These are phyloP conservation scores for Acanthis flammea DNA, from an alignment of 2,797 vertebrate genomes.

Conservation along the genomic window DNA sequence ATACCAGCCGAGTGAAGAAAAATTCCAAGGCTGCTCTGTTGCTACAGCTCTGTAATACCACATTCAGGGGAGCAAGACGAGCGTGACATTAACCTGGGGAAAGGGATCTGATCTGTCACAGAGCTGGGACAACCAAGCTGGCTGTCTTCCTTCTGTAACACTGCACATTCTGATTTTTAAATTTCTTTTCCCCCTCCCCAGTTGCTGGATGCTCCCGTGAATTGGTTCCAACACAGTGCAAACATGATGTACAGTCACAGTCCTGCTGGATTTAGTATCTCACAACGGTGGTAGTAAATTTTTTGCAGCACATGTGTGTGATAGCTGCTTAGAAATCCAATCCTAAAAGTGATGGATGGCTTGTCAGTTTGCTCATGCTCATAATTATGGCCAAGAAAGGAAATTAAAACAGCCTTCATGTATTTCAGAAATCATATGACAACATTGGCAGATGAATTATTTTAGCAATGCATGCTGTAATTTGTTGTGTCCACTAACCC, in stretches of 20 bases:
- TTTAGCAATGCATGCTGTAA: neutral
- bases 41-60: neutral
- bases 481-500: neutral
- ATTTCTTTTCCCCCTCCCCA: rapidly evolving
- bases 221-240: neutral
- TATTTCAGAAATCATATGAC: neutral
- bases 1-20: neutral
- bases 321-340: neutral
- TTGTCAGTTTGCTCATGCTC: neutral
- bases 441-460: neutral
- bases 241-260: neutral
- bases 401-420: neutral
- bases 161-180: neutral
- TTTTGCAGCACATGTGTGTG: neutral
- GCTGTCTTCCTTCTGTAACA: neutral
- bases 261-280: neutral
- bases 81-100: neutral
- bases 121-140: neutral
- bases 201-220: neutral
- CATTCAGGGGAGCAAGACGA: neutral
- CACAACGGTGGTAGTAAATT: neutral
- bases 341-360: neutral
- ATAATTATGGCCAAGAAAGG: neutral
- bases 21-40: neutral
- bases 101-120: neutral